Base-by-base conservation (phyloP, 1,140 invertebrate genomes). In the Drosophila ambigua region DNA sequence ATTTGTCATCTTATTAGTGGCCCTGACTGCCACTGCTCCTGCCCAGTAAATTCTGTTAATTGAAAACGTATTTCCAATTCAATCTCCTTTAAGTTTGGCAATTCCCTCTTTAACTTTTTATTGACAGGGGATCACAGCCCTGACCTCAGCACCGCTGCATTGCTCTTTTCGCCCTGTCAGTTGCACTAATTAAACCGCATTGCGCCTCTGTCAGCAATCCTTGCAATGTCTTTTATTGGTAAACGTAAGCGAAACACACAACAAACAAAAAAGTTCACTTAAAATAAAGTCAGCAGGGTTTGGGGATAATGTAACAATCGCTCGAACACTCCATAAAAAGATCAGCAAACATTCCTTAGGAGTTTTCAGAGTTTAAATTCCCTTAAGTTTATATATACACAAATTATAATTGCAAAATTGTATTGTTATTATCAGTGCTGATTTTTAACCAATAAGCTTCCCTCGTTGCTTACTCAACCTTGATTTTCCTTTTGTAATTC, bases 1-100 rank as follows among this genome's bases (percentile, higher is more conserved):
- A 74, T 74, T 74, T 74, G 71, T 74, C 72, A 74, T 74, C 72
- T 74, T 61, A 74, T 74, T 74, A 74, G 66, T 74, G 65, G 71
- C 68, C 66, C 43, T 52, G 8, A 20, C 20, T 20, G 20, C 2
- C 1, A 57, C 69, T 44, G 24, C 41, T 53, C 46, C 52, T 50
- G 41, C 15, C 41, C 52, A n/a, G 51, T 51, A 69, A 68, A 54
- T 75, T 48, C 46, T 57, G 71, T 61, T 74, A 74, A 74, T 75
- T 74, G 71, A 74, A 74, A 74, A 74, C 72, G 72, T 74, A 71
- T 74, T 74, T 74, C 51, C 57, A 57, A 41, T 53, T 53, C 50
- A 41, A 74, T 68, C 64, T 54, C 15, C 16, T 53, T 66, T 15
- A 58, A 74, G 41, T 52, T 59, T 46, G 43, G 24, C 35, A 58